Evolutionary conservation across 37 sponge, comb jelly and placozoan species (phyloP).

Genomic region (Aplysina aerophoba): DNA sequence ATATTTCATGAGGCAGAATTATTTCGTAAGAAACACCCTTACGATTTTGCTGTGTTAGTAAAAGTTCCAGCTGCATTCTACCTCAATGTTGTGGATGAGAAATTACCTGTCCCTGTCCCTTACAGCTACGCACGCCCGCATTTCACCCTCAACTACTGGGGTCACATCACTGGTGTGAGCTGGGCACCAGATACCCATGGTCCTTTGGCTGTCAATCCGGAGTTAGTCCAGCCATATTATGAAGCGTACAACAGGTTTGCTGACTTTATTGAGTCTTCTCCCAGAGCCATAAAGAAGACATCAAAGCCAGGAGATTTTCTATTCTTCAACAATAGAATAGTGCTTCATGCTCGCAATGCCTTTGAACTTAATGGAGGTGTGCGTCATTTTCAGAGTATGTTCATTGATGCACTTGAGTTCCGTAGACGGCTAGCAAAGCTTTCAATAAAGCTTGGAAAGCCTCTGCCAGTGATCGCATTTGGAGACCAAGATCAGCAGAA

Average conservation of each 20-base stretch:
- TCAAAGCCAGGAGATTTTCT: background rate
- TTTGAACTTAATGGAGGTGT: background rate
- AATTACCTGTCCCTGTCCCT: background rate
- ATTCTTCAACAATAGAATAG: background rate
- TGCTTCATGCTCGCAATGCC: background rate
- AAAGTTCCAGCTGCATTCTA: background rate
- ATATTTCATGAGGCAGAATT: background rate
- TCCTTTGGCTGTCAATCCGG: background rate
- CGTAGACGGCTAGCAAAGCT: background rate
- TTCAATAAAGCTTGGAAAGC: background rate
- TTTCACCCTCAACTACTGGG: background rate
- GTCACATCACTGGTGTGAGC: background rate
- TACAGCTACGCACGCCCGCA: background rate
- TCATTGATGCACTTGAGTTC: background rate
- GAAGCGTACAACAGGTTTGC: background rate
- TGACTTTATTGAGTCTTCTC: background rate
- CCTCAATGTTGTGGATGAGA: background rate
- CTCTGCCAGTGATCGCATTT: background rate
- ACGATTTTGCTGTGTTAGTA: background rate
- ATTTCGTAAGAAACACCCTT: background rate
- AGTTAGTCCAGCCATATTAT: background rate
- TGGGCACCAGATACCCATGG: background rate
- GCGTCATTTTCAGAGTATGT: background rate
- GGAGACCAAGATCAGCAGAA: background rate
- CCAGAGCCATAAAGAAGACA: background rate